Percentiles rank a stretch among this genome's conserved stretches.
phyloP scores from a whole-genome alignment of 1,140 invertebrate genomes.

The Drosophila hydei region DNA sequence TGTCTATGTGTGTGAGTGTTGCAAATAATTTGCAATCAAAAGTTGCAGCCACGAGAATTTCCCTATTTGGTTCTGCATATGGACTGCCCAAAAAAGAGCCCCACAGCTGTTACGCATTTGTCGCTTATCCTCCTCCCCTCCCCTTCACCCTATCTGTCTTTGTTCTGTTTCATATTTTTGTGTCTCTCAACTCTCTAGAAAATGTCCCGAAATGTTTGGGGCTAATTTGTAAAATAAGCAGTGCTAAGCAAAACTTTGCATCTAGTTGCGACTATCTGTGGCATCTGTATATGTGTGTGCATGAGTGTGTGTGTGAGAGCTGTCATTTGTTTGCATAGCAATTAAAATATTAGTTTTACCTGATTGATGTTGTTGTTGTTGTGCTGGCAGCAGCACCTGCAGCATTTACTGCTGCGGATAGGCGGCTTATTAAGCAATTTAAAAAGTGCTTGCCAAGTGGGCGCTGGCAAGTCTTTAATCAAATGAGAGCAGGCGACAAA shows the following conservation, averaged over 20 bases:
- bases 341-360: slow-evolving; percentile 75
- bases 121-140: slow-evolving; percentile 30
- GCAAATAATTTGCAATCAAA: slow-evolving; percentile 80
- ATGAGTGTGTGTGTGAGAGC: slow-evolving; percentile 8
- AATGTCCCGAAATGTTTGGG: slow-evolving; percentile 40
- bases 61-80: slow-evolving; percentile 21
- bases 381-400: neutral
- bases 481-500: slow-evolving; percentile 65
- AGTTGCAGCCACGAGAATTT: slow-evolving; percentile 62
- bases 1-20: slow-evolving; percentile 40
- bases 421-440: slow-evolving; percentile 55
- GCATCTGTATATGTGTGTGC: slow-evolving; percentile 1
- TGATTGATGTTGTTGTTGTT: slow-evolving; percentile 13
- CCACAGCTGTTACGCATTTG: slow-evolving; percentile 41
- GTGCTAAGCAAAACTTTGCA: slow-evolving; percentile 41
- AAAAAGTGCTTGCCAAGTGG: slow-evolving; percentile 28
- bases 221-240: slow-evolving; percentile 73
- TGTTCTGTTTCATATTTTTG: neutral
- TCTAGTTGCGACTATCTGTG: slow-evolving; percentile 3
- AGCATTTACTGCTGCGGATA: neutral
- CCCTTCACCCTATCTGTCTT: neutral
- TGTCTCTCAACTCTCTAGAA: slow-evolving; percentile 3
- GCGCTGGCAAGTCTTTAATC: slow-evolving; percentile 51
- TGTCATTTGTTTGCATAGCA: slow-evolving; percentile 57
- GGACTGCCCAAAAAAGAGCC: slow-evolving; percentile 21